These are phyloP conservation scores for Pseudococcus viburni DNA, from an alignment of 2,888 invertebrate genomes.

Conservation along the genomic window DNA sequence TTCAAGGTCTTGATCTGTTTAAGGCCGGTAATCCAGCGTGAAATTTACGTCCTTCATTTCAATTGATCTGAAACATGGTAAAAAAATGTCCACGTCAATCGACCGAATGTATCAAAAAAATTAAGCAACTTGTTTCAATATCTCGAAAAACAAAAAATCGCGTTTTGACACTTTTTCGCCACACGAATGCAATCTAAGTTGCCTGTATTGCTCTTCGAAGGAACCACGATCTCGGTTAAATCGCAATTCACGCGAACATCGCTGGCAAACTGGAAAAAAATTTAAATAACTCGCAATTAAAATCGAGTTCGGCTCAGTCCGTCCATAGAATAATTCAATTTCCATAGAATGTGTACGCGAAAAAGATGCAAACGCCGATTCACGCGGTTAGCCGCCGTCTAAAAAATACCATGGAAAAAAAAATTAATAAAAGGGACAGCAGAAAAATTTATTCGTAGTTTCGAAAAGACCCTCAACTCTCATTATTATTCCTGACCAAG, in stretches of 20 bases:
- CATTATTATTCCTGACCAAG: conserved; percentile 65
- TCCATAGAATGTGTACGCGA: conserved; percentile 19
- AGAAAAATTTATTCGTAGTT: conserved; percentile 59
- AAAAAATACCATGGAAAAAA: conserved; percentile 35
- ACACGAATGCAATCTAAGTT: no score
- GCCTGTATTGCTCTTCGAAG: no score
- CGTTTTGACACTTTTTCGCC: no score
- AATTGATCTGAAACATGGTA: conserved; percentile 30
- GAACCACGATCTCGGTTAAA: background rate
- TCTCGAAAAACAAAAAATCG: no score
- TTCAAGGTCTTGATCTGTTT: background rate
- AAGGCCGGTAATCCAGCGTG: conserved; percentile 53
- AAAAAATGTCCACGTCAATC: background rate
- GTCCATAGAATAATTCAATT: conserved; percentile 29
- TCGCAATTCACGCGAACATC: background rate
- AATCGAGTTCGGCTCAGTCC: conserved; percentile 35
- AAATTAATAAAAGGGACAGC: conserved; percentile 57
- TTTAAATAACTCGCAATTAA: conserved; percentile 33
- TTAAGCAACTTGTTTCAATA: no score
- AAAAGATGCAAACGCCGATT: conserved; percentile 47
- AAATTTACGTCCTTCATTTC: conserved; percentile 29
- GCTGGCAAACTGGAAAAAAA: conserved; percentile 18
- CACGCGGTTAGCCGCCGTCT: conserved; percentile 16
- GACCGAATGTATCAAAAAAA: background rate
- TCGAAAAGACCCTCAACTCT: conserved; percentile 52